These are phyloP conservation scores for Lepidocyrtinus sp. DNA, from an alignment of 2,888 invertebrate species.

Conservation along the genomic window DNA sequence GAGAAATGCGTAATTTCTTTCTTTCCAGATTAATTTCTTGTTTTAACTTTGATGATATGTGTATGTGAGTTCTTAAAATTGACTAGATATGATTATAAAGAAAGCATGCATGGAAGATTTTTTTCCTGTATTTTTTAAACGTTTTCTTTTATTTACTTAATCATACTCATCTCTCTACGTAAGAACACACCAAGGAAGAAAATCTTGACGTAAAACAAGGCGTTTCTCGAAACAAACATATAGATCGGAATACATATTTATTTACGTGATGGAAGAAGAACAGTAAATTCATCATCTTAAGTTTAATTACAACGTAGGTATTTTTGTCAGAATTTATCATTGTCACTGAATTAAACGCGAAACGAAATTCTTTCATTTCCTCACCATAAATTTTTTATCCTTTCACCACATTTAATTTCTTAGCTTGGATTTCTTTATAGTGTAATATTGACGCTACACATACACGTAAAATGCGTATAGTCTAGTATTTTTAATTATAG, in stretches of 20 bases:
- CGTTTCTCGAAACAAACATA: conserved; percentile 15
- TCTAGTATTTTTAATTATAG: too few relatives aligned
- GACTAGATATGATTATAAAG: too few relatives aligned
- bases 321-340: conserved; percentile 36
- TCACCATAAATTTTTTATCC: conserved; percentile 13
- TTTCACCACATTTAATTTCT: too few relatives aligned
- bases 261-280: conserved; percentile 52
- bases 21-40: too few relatives aligned
- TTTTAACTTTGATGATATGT: too few relatives aligned
- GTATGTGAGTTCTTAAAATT: too few relatives aligned
- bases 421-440: too few relatives aligned
- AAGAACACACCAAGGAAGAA: conserved; percentile 60
- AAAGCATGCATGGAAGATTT: too few relatives aligned
- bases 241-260: conserved; percentile 29
- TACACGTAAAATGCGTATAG: too few relatives aligned
- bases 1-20: too few relatives aligned
- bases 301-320: too few relatives aligned
- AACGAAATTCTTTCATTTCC: conserved; percentile 18
- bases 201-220: conserved; percentile 43
- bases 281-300: conserved; percentile 25
- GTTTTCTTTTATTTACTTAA: conserved; percentile 38
- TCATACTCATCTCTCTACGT: conserved; percentile 45
- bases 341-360: conserved; percentile 28
- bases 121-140: conserved; percentile 30
- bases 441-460: too few relatives aligned